Conservation (phyloP, 2,113 vertebrate species). For the Glaucomys volans region DNA sequence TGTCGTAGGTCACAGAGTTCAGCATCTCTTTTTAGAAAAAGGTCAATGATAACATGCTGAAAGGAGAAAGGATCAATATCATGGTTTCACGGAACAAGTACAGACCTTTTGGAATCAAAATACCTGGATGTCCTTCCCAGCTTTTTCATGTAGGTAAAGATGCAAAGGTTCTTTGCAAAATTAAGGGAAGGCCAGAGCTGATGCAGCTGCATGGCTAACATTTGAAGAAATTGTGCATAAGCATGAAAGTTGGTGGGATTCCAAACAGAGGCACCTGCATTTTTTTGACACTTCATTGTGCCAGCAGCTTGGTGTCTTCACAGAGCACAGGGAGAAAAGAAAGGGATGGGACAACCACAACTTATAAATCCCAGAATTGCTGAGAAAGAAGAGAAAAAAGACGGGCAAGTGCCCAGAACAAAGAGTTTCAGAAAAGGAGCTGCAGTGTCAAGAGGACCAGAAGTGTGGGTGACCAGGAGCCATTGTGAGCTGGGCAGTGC, state of each 20-base stretch:
- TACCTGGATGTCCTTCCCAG: neutral
- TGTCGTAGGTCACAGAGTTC: fast-evolving
- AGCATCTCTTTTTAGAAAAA: too few species aligned
- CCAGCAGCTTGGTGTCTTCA: neutral
- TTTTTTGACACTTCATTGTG: fast-evolving
- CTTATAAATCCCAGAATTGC: neutral
- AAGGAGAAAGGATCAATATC: neutral
- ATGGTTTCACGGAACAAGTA: neutral
- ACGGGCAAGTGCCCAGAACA: fast-evolving
- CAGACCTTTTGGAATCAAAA: neutral
- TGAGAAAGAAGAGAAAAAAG: neutral
- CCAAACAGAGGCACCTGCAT: fast-evolving
- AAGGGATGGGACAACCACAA: neutral
- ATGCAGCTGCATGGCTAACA: fast-evolving
- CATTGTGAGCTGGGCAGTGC: fast-evolving
- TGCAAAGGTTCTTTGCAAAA: neutral
- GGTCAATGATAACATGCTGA: neutral
- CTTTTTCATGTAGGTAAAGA: neutral
- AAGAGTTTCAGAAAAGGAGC: neutral
- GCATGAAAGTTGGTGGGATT: fast-evolving
- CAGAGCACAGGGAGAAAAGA: neutral
- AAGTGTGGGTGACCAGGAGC: fast-evolving
- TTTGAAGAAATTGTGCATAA: neutral
- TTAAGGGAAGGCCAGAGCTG: neutral
- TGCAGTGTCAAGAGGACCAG: fast-evolving